Evolutionary conservation across 35 echinoderm and acorn worm species (phyloP), one percentile per base, ranked within the genome.

Genomic region (Stichopus chloronotus): DNA sequence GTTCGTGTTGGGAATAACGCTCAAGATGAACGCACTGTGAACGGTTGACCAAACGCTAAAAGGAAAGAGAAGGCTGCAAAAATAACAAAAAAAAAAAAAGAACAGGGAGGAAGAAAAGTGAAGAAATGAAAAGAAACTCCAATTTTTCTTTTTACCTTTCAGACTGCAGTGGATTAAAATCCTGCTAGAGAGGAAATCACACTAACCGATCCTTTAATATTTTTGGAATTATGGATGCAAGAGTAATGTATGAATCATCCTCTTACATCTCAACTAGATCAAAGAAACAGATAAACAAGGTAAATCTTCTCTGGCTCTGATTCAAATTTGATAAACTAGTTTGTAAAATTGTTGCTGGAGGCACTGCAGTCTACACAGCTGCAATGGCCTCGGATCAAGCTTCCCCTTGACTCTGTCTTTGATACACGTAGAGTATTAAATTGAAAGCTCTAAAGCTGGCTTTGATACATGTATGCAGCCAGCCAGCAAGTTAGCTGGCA

Each of bases 321-420:
- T 83, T 56, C 43, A 20, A 56, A 83, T 83, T 83, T 83, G 80
- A 83, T 83, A 83, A 83, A 83, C 80, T 83, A 56, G 80, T 83
- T 83, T 83, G 80, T 16, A n/a, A 56, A 83, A 83, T 83, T 83
- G 55, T 55, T 56, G 80, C 80, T 56, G 10, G 43, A 83, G 80
- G 80, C 80, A 83, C n/a, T 83, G 19, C 9, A 11, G 55, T 11
- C 43, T 52, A 14, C 55, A 83, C 80, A 83, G 80, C 80, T 83
- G 80, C 80, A 53, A 7, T 17, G 43, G 52, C 53, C 19, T 65
- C 61, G 19, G 61, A 19, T 65, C 61, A 14, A 63, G 59, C 61
- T 65, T 19, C 19, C 30, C 30, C 30, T 43, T 43, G 30, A 43
- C 11, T 65, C 19, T 65, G 7, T 65, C 61, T 65, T 65, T 19